Percentiles rank a stretch among this genome's conserved stretches.
These are phyloP conservation scores for Sceloporus undulatus DNA, from an alignment of 2,113 vertebrate genomes.

Conservation along the genomic window DNA sequence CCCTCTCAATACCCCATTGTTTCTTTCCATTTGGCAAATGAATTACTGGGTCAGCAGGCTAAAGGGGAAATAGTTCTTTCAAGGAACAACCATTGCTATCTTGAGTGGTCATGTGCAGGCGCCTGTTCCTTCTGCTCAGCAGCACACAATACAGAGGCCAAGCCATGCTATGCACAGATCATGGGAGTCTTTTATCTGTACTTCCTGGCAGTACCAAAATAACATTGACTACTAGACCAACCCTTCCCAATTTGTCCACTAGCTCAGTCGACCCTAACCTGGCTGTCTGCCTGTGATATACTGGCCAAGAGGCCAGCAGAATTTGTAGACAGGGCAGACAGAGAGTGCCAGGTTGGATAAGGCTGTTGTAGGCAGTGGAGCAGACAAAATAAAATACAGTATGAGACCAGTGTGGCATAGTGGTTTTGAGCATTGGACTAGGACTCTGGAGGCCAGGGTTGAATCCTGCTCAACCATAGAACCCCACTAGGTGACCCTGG, in stretches of 20 bases:
- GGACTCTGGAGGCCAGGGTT: too few species aligned
- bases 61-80: background rate
- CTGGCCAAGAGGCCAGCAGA: background rate
- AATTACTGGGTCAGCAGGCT: conserved; percentile 35
- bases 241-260: too few species aligned
- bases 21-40: conserved; percentile 29
- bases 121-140: conserved; percentile 6
- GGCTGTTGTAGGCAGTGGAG: too few species aligned
- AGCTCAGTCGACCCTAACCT: too few species aligned
- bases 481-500: too few species aligned
- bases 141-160: background rate
- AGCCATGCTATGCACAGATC: background rate
- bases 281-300: too few species aligned
- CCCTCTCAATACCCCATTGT: background rate
- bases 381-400: too few species aligned
- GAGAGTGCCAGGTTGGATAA: background rate
- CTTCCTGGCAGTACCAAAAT: background rate
- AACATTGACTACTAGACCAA: too few species aligned
- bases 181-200: too few species aligned
- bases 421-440: too few species aligned
- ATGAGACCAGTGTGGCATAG: too few species aligned
- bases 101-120: background rate
- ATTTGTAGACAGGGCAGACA: background rate
- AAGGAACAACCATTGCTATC: background rate
- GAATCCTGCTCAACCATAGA: too few species aligned